Conservation (phyloP, 2,113 vertebrate genomes). For the Hyperoodon ampullatus region DNA sequence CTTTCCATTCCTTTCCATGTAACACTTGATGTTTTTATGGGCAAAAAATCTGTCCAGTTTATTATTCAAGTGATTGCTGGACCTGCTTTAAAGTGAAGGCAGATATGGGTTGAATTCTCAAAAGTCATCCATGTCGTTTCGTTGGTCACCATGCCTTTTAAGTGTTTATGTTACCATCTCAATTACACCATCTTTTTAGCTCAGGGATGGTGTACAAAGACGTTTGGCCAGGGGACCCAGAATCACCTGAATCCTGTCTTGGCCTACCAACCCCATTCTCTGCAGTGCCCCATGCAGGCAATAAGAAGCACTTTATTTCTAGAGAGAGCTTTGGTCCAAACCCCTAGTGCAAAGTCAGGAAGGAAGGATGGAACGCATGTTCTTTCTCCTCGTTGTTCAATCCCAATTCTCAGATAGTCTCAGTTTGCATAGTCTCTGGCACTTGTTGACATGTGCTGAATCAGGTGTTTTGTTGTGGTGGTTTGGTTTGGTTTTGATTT, state of each 20-base stretch:
- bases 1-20: conserved; percentile 17
- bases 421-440: neutral
- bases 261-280: neutral
- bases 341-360: neutral
- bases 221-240: neutral
- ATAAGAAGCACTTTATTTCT: neutral
- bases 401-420: neutral
- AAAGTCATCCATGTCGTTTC: neutral
- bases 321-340: neutral
- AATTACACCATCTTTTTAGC: neutral
- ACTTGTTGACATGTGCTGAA: neutral
- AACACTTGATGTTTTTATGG: conserved; percentile 27
- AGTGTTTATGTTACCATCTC: neutral
- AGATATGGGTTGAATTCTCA: neutral
- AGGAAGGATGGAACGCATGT: neutral
- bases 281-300: neutral
- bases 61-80: neutral
- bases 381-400: neutral
- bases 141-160: neutral
- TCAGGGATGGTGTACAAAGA: neutral
- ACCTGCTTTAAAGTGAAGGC: neutral
- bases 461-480: neutral
- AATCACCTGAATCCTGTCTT: neutral
- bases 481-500: neutral
- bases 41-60: neutral